Conservation (phyloP, 2,113 vertebrate species). For the Spizaetus ornatus region DNA sequence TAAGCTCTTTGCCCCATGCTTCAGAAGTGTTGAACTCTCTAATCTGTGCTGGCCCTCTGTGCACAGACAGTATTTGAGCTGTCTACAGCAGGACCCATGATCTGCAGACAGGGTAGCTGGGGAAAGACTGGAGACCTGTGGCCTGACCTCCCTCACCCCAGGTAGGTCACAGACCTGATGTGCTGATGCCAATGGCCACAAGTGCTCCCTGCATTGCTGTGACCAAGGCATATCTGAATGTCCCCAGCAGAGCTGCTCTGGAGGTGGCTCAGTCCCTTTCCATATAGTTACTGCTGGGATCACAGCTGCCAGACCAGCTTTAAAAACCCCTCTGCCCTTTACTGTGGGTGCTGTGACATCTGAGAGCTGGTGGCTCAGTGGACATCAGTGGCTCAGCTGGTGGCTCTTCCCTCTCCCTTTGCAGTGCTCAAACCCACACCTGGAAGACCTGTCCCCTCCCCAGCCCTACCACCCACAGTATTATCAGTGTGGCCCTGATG, state of each 20-base stretch:
- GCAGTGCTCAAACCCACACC: not conserved
- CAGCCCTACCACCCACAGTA: not conserved
- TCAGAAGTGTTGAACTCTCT: not conserved
- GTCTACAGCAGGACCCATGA: not conserved
- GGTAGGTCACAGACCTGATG: not conserved
- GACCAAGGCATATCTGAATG: not conserved
- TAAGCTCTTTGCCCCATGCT: not conserved
- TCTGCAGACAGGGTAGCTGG: not conserved
- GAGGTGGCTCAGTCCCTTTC: not conserved
- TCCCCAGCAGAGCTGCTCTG: not conserved
- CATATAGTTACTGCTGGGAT: not conserved
- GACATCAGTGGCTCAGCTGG: not conserved
- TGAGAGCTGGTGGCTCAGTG: not conserved
- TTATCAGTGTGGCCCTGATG: not conserved
- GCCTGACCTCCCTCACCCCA: not conserved
- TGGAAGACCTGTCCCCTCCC: not conserved
- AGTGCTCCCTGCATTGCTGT: not conserved
- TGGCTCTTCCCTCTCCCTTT: not conserved
- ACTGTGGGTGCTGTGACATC: not conserved
- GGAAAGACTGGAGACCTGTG: not conserved
- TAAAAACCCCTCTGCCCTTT: not conserved
- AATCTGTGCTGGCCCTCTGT: not conserved
- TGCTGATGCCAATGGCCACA: not conserved
- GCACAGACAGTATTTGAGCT: not conserved
- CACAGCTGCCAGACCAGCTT: not conserved